These are phyloP conservation scores for Chaitophorus viminalis DNA, from an alignment of 2,888 invertebrate genomes.

Conservation along the genomic window DNA sequence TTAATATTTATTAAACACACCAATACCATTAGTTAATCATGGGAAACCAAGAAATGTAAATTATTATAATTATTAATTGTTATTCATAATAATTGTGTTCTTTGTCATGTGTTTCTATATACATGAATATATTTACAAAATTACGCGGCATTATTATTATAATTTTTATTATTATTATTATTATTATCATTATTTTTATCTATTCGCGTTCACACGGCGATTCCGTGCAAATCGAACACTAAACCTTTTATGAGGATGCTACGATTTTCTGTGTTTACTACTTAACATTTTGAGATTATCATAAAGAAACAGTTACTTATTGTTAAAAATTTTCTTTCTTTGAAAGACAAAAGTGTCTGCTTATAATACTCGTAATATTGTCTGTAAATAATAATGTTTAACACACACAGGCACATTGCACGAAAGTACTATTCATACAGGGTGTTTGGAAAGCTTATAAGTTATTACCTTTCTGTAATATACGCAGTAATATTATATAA, in stretches of 20 bases:
- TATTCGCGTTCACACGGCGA: conserved; percentile 30
- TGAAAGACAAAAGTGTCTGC: conserved; percentile 6
- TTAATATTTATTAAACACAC: neutral
- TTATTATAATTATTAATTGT: conserved; percentile 15
- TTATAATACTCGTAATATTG: no score
- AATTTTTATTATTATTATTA: no score
- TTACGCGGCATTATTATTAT: neutral
- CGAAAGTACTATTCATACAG: no score
- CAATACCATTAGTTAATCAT: conserved; percentile 19
- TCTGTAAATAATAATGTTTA: neutral
- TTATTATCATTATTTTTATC: conserved; percentile 15
- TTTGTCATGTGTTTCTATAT: neutral
- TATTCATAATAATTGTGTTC: conserved; percentile 23
- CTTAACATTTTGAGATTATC: neutral
- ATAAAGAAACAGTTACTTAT: conserved; percentile 20
- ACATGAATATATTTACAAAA: no score
- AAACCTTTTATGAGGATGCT: no score
- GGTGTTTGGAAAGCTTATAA: no score
- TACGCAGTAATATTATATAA: no score
- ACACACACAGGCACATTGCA: no score
- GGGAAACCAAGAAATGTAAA: conserved; percentile 52
- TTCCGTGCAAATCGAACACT: neutral
- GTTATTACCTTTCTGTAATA: no score
- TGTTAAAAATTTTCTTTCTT: neutral
- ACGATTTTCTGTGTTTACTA: neutral